A percentile compares a stretch with the other conserved stretches of the same genome.
phyloP scores from a whole-genome alignment of 1,140 invertebrate genomes.

The Ostrea denselamellosa region DNA sequence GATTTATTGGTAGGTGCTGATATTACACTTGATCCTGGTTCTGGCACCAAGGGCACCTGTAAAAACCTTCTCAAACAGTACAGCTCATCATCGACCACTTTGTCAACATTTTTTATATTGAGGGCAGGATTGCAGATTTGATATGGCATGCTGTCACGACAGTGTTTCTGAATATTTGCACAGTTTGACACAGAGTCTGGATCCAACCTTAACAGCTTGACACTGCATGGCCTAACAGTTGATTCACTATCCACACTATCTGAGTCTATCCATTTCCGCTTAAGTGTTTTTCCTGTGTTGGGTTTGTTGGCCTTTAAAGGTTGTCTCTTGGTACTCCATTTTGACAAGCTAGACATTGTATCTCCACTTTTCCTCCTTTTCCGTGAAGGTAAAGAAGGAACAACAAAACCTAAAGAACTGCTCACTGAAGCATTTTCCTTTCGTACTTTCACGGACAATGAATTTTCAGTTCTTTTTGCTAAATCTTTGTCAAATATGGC shows the following conservation, averaged over 20 bases:
- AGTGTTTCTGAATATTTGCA: background rate
- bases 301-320: background rate
- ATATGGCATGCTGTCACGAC: background rate
- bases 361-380: slow-evolving; percentile 25
- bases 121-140: background rate
- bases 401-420: background rate
- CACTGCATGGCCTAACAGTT: background rate
- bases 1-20: background rate
- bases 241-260: slow-evolving; percentile 1
- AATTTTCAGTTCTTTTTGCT: slow-evolving; percentile 8
- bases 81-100: slow-evolving; percentile 26
- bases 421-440: background rate
- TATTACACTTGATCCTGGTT: background rate
- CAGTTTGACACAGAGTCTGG: slow-evolving; percentile 15
- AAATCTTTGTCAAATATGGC: background rate
- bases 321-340: slow-evolving; percentile 10
- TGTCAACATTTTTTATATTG: background rate
- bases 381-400: background rate
- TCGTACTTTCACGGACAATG: background rate
- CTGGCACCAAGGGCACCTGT: background rate
- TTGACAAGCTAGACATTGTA: slow-evolving; percentile 4
- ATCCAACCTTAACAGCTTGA: background rate
- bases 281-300: background rate
- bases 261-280: background rate
- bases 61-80: slow-evolving; percentile 23